A percentile compares a stretch with the other conserved stretches of the same genome.
Conservation (phyloP, 2,113 vertebrate genomes). For the Siniperca knerii region DNA sequence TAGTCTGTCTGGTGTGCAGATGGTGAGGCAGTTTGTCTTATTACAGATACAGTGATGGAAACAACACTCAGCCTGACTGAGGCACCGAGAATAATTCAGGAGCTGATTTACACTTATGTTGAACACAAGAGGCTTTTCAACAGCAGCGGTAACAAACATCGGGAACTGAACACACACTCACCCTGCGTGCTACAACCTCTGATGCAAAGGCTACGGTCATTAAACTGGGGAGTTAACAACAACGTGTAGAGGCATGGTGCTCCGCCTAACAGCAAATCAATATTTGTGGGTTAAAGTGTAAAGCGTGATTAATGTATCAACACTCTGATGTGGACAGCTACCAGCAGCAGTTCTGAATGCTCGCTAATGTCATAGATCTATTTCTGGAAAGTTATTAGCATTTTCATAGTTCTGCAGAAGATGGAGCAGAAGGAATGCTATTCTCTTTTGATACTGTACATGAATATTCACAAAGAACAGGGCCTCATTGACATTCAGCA, state of each 20-base stretch:
- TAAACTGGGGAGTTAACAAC: conserved; percentile 29
- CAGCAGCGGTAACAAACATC: conserved; percentile 18
- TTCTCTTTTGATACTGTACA: conserved; percentile 68
- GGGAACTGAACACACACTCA: conserved; percentile 15
- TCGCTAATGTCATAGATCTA: conserved; percentile 72
- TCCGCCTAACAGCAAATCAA: conserved; percentile 63
- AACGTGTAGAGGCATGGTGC: conserved; percentile 21
- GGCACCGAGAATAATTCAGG: conserved; percentile 3
- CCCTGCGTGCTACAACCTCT: neutral
- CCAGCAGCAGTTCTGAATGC: conserved; percentile 55
- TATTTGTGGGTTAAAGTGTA: conserved; percentile 68
- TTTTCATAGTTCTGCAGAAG: conserved; percentile 65
- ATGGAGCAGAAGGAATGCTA: conserved; percentile 42
- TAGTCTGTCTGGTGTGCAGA: conserved; percentile 12
- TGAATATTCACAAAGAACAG: conserved; percentile 73
- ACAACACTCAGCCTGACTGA: conserved; percentile 22
- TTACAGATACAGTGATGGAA: conserved; percentile 43
- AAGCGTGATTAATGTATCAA: conserved; percentile 74
- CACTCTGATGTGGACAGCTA: conserved; percentile 57
- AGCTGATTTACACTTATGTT: conserved; percentile 44
- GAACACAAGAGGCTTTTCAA: conserved; percentile 41
- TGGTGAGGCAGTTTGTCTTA: conserved; percentile 32
- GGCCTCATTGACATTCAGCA: conserved; percentile 62
- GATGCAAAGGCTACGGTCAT: conserved; percentile 36
- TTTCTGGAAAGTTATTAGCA: conserved; percentile 73